phyloP scores from a whole-genome alignment of 1,140 invertebrate species.

The Nixonia krombeini region DNA sequence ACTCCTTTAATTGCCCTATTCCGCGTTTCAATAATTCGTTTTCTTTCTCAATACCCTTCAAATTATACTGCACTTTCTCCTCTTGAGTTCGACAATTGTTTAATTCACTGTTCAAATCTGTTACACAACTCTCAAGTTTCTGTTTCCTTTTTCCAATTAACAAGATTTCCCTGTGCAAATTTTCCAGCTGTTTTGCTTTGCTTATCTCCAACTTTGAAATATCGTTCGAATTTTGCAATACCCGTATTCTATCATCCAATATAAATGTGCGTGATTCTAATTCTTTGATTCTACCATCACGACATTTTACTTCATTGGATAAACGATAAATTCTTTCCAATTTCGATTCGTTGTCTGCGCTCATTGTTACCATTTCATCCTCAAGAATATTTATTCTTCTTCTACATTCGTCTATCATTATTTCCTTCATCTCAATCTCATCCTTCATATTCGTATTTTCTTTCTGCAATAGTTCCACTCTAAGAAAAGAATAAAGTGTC shows the following conservation, averaged over 20 bases:
- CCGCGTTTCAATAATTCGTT: conserved; percentile 1
- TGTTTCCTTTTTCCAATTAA: conserved; percentile 22
- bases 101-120: conserved; percentile 9
- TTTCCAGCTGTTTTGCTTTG: background rate
- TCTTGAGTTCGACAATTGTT: conserved; percentile 8
- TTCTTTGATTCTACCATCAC: conserved; percentile 1
- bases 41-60: background rate
- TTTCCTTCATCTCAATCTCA: conserved; percentile 4
- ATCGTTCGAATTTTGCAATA: conserved; percentile 2
- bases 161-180: conserved; percentile 12
- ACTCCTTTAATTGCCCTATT: background rate
- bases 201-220: conserved; percentile 1
- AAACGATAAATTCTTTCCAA: background rate
- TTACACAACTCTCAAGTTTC: conserved; percentile 21
- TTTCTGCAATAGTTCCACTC: conserved; percentile 6
- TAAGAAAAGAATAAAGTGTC: background rate
- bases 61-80: conserved; percentile 12
- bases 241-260: conserved; percentile 8
- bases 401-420: conserved; percentile 6
- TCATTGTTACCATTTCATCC: background rate
- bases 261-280: conserved; percentile 14
- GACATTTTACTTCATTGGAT: conserved; percentile 10
- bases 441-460: conserved; percentile 15
- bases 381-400: conserved; percentile 3
- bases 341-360: background rate